Percentiles rank a stretch among this genome's conserved stretches.
Evolutionary conservation across 2,888 invertebrate genomes (phyloP).

Genomic region (Mongoloraphidia duomilia): DNA sequence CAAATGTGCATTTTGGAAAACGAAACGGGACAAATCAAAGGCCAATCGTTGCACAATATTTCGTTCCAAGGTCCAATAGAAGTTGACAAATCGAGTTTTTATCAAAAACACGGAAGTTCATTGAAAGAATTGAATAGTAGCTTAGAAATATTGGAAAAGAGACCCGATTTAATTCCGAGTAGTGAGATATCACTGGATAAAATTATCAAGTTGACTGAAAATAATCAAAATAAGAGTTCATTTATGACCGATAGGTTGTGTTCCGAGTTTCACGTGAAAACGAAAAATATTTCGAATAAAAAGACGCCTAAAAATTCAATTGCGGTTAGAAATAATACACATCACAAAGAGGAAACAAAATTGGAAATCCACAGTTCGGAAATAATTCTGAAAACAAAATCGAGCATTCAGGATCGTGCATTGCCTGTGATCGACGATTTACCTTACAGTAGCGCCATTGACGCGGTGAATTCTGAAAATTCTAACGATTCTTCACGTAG

Average conservation of each 20-base stretch:
- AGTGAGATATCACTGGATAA: too few species aligned
- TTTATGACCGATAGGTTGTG: slow-evolving; percentile 54
- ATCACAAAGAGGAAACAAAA: too few species aligned
- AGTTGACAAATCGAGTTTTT: slow-evolving; percentile 8
- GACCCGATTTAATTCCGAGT: slow-evolving; percentile 25
- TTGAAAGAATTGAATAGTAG: too few species aligned
- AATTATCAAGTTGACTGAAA: too few species aligned
- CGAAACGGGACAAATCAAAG: slow-evolving; percentile 16
- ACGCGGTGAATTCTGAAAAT: slow-evolving; percentile 33
- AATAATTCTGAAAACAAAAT: slow-evolving; percentile 1
- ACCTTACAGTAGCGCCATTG: slow-evolving; percentile 55
- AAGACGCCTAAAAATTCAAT: slow-evolving; percentile 4
- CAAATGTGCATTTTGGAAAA: slow-evolving; percentile 25
- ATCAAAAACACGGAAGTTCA: too few species aligned
- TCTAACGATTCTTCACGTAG: slow-evolving; percentile 17
- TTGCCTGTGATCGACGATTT: slow-evolving; percentile 46
- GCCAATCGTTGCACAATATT: slow-evolving; percentile 16
- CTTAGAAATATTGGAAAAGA: slow-evolving; percentile 18
- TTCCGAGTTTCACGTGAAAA: slow-evolving; percentile 57
- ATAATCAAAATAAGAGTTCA: slow-evolving; percentile 26
- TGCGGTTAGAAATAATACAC: too few species aligned
- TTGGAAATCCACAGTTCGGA: too few species aligned
- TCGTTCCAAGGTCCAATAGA: slow-evolving; percentile 15
- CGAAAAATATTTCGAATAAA: slow-evolving; percentile 27
- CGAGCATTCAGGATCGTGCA: slow-evolving; percentile 38